A percentile compares a stretch with the other conserved stretches of the same genome.
Conservation (phyloP, 2,113 vertebrate species). For the Plotosus lineatus region DNA sequence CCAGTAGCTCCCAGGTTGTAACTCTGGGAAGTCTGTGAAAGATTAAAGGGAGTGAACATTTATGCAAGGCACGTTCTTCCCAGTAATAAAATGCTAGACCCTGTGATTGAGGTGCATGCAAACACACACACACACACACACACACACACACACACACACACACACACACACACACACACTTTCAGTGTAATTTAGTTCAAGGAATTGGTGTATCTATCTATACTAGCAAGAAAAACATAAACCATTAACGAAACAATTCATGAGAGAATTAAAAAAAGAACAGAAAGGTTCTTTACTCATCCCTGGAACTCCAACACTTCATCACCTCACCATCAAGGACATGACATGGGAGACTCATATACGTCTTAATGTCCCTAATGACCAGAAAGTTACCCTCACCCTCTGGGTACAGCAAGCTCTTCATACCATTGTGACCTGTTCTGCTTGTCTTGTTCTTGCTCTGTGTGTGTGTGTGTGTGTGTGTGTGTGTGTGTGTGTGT, state of each 20-base stretch:
- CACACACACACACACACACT: not conserved
- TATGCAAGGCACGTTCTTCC: not conserved
- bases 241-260: not conserved
- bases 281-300: not conserved
- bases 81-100: not conserved
- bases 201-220: not conserved
- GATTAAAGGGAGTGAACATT: not conserved
- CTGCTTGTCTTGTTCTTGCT: no score
- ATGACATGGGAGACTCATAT: not conserved
- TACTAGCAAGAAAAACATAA: not conserved
- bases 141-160: not conserved
- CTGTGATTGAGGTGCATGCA: not conserved
- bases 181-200: not conserved
- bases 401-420: not conserved
- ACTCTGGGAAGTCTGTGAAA: no score
- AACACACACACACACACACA: not conserved
- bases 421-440: not conserved
- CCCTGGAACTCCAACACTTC: no score
- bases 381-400: constrained; percentile 3
- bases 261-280: not conserved
- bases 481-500: no score
- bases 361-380: constrained; percentile 12
- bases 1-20: no score
- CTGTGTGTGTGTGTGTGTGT: no score
- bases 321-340: not conserved